Evolutionary conservation across 2,888 invertebrate genomes (phyloP), one percentile per base, ranked within the genome.

Genomic region (Blomia tropicalis): DNA sequence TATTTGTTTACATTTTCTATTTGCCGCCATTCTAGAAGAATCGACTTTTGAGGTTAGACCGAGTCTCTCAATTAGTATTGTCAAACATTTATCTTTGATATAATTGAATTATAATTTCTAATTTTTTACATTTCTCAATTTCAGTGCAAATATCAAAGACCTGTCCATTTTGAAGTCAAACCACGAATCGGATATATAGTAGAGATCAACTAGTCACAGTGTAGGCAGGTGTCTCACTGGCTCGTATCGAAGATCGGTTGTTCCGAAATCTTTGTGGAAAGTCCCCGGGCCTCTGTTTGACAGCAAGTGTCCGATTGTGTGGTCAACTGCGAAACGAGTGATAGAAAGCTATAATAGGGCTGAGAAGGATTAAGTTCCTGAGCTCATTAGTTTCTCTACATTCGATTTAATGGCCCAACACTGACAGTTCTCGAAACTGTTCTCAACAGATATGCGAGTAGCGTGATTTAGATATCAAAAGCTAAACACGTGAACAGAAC

Each of bases 401-500:
- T n/a, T n/a, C n/a, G n/a, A n/a, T n/a, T n/a, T n/a, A n/a, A n/a
- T n/a, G n/a, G n/a, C n/a, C n/a, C n/a, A n/a, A n/a, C n/a, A n/a
- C n/a, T n/a, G n/a, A n/a, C n/a, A n/a, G n/a, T n/a, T 11, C 30
- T 56, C 25, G 19, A 36, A 29, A 27, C 3, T 27, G 25, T 27
- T 56, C 54, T 2, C 27, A n/a, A 56, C 25, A 56, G 56, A 29
- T 19, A 56, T 56, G 31, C 56, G 56, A 25, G 56, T 56, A 56
- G 27, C 56, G 56, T 56, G 56, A 23, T 27, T 54, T 54, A 23
- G 25, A 14, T 29, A 5, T 23, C 5, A 19, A 54, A 14, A 22
- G 11, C 56, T 47, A 22, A 47, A 2, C 56, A 56, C 56, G 56
- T 56, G 29, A 56, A 56, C 56, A 56, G 29, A 56, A 56, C 56